Evolutionary conservation across 1,140 invertebrate genomes (phyloP), one percentile per base, ranked within the genome.

Genomic region (Drosophila prosaltans): DNA sequence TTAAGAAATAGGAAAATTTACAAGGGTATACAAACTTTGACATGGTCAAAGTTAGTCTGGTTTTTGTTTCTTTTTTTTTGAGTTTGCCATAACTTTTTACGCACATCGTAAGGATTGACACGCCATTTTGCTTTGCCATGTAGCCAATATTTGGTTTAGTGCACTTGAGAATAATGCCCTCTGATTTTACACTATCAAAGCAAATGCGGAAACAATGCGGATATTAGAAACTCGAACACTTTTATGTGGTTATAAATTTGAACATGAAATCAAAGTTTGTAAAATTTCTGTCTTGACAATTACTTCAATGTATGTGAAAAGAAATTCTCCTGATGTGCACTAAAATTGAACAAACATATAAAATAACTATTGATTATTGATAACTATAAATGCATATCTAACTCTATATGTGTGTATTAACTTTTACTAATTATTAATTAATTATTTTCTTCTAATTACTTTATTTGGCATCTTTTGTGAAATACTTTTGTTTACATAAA

Each of bases 101-200:
- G 45, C 45, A 51, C 21, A 51, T 51, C 45, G 45, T 51, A 26
- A 51, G 21, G 45, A 26, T 51, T 51, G 8, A 51, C 45, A 51
- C 10, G 45, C 16, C 45, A 51, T 4, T 30, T 51, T 51, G 21
- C 45, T 7, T 51, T 10, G 45, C 21, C 24, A 24, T 51, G 45
- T 51, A 21, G 45, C 2, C 16, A 24, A 48, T 21, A 48, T 48
- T 24, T 24, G 21, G 45, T 24, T 48, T 48, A 24, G 45, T 51
- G 45, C 45, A 51, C 45, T 51, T 51, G 45, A 26, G 21, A 51
- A 10, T 51, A 26, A 51, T 51, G 21, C n/a, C 6, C 3, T 26
- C 8, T 51, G 45, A 51, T 51, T 26, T 51, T 51, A 51, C 45
- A 51, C 45, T 26, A 51, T 36, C 32, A 36, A 36, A 7, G 32